phyloP scores from a whole-genome alignment of 23 tunicate species.

The Botrylloides violaceus region DNA sequence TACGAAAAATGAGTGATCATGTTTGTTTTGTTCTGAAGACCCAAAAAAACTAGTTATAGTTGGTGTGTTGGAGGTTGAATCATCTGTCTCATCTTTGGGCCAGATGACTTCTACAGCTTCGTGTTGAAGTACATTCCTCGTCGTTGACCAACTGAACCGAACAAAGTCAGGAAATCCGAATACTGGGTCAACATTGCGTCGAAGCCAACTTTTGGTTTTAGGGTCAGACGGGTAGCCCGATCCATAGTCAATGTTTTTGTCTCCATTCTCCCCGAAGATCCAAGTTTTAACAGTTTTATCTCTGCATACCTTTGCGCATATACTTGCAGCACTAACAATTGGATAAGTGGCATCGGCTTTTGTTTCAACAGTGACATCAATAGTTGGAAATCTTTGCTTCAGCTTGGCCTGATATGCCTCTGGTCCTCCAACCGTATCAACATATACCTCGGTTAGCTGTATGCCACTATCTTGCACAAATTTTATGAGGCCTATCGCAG shows the following conservation, averaged over 20 bases:
- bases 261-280: conserved; percentile 46
- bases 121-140: conserved; percentile 48
- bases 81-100: conserved; percentile 61
- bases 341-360: conserved; percentile 96
- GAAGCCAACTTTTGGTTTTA: conserved; percentile 74
- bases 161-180: conserved; percentile 93
- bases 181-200: conserved; percentile 68
- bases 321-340: conserved; percentile 95
- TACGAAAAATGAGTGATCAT: conserved; percentile 48
- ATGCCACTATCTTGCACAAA: conserved; percentile 47
- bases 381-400: conserved; percentile 64
- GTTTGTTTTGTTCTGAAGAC: not conserved
- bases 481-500: conserved; percentile 76
- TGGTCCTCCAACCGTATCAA: conserved; percentile 94
- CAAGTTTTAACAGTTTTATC: conserved; percentile 56
- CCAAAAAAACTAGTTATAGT: conserved; percentile 41
- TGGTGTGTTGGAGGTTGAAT: conserved; percentile 37
- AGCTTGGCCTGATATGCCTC: conserved; percentile 68
- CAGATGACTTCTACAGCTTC: conserved; percentile 66
- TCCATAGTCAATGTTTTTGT: conserved; percentile 52
- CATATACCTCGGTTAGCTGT: conserved; percentile 64
- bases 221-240: conserved; percentile 97
- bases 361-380: conserved; percentile 72
- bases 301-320: conserved; percentile 89
- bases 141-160: conserved; percentile 92